Conservation (phyloP, 2,888 invertebrate genomes). For the Orthosia gracilis region DNA sequence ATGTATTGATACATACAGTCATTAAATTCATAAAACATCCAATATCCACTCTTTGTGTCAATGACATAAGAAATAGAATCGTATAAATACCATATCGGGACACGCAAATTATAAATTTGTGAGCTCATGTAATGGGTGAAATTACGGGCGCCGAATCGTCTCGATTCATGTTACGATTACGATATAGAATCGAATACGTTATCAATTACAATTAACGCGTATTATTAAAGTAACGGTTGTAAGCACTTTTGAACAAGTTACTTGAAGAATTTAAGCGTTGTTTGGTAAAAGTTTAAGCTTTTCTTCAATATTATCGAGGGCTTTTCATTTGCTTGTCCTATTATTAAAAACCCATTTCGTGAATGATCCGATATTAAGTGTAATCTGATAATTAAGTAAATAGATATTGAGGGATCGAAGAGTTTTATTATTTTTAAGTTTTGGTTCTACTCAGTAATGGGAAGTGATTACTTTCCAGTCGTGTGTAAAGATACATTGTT, state of each 20-base stretch:
- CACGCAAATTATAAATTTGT: conserved; percentile 84
- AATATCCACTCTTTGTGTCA: conserved; percentile 68
- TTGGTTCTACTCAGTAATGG: conserved; percentile 36
- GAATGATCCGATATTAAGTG: conserved; percentile 72
- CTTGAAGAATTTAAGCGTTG: conserved; percentile 80
- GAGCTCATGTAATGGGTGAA: conserved; percentile 83
- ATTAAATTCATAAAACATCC: conserved; percentile 54
- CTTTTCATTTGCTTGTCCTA: conserved; percentile 82
- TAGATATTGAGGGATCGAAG: conserved; percentile 56
- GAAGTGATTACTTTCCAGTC: conserved; percentile 24
- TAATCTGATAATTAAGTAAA: conserved; percentile 71
- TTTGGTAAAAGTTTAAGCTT: conserved; percentile 83
- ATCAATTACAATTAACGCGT: conserved; percentile 86
- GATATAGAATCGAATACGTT: conserved; percentile 82
- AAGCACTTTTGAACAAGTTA: conserved; percentile 83
- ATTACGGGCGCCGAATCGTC: conserved; percentile 85
- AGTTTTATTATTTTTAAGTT: conserved; percentile 51
- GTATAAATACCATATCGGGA: conserved; percentile 70
- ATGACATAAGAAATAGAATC: conserved; percentile 75
- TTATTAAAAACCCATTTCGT: conserved; percentile 86
- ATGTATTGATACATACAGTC: conserved; percentile 69
- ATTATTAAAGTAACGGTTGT: conserved; percentile 84
- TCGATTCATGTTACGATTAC: conserved; percentile 85
- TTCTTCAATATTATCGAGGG: conserved; percentile 79
- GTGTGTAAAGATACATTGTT: conserved; percentile 10